These are phyloP conservation scores for Phaethon lepturus DNA, from an alignment of 2,113 vertebrate genomes.

Conservation along the genomic window DNA sequence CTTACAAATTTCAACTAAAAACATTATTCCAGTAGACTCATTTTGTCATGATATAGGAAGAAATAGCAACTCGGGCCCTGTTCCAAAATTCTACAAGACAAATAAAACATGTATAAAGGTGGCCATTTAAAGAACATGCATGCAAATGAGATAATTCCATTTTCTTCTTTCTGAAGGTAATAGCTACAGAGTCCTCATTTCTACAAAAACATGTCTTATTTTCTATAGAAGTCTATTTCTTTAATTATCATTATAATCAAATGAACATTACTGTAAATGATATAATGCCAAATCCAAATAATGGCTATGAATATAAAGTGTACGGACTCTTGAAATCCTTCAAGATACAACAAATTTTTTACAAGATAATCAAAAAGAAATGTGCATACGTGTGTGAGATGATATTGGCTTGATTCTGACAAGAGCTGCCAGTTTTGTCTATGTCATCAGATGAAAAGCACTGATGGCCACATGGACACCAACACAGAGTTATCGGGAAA, in stretches of 20 bases:
- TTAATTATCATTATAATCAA: background rate
- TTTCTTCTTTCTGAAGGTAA: background rate
- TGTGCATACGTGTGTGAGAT: conserved; percentile 8
- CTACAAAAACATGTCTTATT: background rate
- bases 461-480: conserved; percentile 44
- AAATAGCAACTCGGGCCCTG: background rate
- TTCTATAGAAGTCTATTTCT: background rate
- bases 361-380: background rate
- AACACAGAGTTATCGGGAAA: conserved; percentile 36
- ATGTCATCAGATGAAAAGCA: conserved; percentile 44
- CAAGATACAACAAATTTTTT: background rate
- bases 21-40: background rate
- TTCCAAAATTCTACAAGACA: background rate
- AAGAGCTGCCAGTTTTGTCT: conserved; percentile 57
- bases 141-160: background rate
- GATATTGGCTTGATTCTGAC: conserved; percentile 31
- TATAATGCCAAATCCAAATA: background rate
- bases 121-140: background rate
- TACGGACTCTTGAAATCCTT: background rate
- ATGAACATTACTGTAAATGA: background rate
- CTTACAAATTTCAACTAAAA: background rate
- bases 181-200: background rate
- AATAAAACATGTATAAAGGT: background rate
- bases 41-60: background rate
- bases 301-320: background rate